phyloP scores from a whole-genome alignment of 2,113 vertebrate genomes.

The Seriola rivoliana region DNA sequence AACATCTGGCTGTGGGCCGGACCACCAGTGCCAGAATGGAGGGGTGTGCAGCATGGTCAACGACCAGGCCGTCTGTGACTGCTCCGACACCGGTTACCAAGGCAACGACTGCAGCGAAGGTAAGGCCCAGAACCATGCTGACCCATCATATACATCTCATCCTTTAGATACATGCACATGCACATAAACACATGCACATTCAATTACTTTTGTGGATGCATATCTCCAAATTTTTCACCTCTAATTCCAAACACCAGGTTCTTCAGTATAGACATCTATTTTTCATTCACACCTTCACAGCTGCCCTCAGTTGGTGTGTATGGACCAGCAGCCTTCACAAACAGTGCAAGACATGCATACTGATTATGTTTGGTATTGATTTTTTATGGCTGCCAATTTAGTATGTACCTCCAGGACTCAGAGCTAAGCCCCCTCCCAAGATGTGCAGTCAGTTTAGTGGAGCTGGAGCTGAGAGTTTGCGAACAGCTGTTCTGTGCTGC shows the following conservation, averaged over 20 bases:
- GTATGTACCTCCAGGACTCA: slow-evolving; percentile 38
- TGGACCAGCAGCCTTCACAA: slow-evolving; percentile 61
- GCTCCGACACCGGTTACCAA: slow-evolving; percentile 95
- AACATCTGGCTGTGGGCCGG: slow-evolving; percentile 88
- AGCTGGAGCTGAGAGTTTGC: slow-evolving; percentile 37
- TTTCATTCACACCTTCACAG: slow-evolving; percentile 65
- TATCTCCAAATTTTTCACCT: slow-evolving; percentile 13
- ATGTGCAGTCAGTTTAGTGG: slow-evolving; percentile 43
- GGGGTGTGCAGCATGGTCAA: slow-evolving; percentile 96
- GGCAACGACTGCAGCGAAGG: slow-evolving; percentile 99
- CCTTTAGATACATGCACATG: slow-evolving; percentile 45
- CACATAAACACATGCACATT: slow-evolving; percentile 20
- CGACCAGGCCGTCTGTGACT: slow-evolving; percentile 94
- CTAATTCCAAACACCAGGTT: slow-evolving; percentile 19
- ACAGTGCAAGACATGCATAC: slow-evolving; percentile 67
- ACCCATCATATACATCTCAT: slow-evolving; percentile 78
- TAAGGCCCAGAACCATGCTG: slow-evolving; percentile 86
- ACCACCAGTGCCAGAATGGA: slow-evolving; percentile 94
- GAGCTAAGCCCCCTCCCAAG: slow-evolving; percentile 30
- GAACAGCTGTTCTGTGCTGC: slow-evolving; percentile 41
- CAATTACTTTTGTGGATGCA: slow-evolving; percentile 11
- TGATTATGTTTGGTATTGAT: slow-evolving; percentile 70
- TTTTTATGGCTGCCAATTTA: slow-evolving; percentile 58
- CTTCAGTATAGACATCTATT: slow-evolving; percentile 44
- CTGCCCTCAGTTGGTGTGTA: slow-evolving; percentile 35